A percentile compares a stretch with the other conserved stretches of the same genome.
Evolutionary conservation across 2,888 invertebrate genomes (phyloP).

Genomic region (Octonoba sinensis): DNA sequence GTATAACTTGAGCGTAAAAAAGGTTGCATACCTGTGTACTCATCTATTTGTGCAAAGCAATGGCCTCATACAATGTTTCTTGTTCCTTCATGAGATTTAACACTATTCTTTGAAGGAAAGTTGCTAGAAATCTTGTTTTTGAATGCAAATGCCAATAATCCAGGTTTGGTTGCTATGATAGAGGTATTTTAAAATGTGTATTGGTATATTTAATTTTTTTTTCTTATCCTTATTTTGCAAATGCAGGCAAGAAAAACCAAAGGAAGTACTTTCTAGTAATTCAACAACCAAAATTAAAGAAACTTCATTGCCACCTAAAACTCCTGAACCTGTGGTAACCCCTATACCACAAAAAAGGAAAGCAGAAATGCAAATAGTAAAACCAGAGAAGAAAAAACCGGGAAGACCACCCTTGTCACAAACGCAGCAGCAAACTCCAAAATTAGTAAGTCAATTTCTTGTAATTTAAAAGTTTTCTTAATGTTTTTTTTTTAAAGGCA

Average conservation of each 20-base stretch:
- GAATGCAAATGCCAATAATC: too few species aligned
- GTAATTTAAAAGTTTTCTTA: not conserved
- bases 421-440: conserved; percentile 40
- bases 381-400: conserved; percentile 65
- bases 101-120: too few species aligned
- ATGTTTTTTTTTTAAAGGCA: not conserved
- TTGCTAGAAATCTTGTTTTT: too few species aligned
- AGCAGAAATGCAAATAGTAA: conserved; percentile 30
- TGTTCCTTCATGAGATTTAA: too few species aligned
- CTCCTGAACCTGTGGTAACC: conserved; percentile 5
- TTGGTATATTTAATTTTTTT: too few species aligned
- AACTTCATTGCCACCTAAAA: conserved; percentile 26
- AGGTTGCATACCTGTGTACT: too few species aligned
- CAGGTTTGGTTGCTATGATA: too few species aligned
- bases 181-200: too few species aligned
- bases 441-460: conserved; percentile 18
- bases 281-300: conserved; percentile 37
- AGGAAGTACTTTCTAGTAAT: conserved; percentile 14
- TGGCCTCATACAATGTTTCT: too few species aligned
- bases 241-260: conserved; percentile 20
- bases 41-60: too few species aligned
- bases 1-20: too few species aligned
- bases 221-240: not conserved
- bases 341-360: conserved; percentile 43
- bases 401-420: conserved; percentile 66